These are phyloP conservation scores for Sinodicranocentrus sp. DNA, from an alignment of 2,888 invertebrate genomes.

Conservation along the genomic window DNA sequence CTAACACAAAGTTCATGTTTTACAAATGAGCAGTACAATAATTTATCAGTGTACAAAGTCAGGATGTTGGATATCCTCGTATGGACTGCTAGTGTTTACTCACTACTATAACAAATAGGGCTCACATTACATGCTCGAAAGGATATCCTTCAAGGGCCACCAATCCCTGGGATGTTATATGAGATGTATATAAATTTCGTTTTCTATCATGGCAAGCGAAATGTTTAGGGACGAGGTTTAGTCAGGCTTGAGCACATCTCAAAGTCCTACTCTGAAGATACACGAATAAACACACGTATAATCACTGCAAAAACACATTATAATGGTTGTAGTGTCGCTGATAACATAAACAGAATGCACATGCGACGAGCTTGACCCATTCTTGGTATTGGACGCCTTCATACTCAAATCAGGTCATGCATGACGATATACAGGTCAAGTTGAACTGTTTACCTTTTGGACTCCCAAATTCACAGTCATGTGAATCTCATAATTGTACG, in stretches of 20 bases:
- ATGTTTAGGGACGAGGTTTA: slow-evolving; percentile 1
- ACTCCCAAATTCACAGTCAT: slow-evolving; percentile 4
- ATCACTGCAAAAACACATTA: neutral
- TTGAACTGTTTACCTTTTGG: slow-evolving; percentile 59
- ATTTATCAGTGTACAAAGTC: neutral
- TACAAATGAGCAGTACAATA: neutral
- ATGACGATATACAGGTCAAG: slow-evolving; percentile 62
- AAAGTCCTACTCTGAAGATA: too few species aligned
- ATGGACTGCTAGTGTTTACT: too few species aligned
- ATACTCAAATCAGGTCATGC: slow-evolving; percentile 61
- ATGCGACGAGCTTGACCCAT: slow-evolving; percentile 61
- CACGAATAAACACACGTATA: too few species aligned
- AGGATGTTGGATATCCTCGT: neutral
- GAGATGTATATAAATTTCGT: neutral
- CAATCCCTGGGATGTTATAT: too few species aligned
- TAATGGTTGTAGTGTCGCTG: neutral
- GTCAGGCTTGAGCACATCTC: slow-evolving; percentile 40
- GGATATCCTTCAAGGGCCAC: too few species aligned
- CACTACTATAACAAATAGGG: too few species aligned
- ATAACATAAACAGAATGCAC: neutral
- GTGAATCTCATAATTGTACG: too few species aligned
- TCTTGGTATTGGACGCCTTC: slow-evolving; percentile 57
- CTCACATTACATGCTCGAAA: too few species aligned
- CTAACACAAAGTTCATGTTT: neutral
- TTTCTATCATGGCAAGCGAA: neutral